These are phyloP conservation scores for Scaptomyza parva DNA, from an alignment of 2,888 invertebrate species.

Conservation along the genomic window DNA sequence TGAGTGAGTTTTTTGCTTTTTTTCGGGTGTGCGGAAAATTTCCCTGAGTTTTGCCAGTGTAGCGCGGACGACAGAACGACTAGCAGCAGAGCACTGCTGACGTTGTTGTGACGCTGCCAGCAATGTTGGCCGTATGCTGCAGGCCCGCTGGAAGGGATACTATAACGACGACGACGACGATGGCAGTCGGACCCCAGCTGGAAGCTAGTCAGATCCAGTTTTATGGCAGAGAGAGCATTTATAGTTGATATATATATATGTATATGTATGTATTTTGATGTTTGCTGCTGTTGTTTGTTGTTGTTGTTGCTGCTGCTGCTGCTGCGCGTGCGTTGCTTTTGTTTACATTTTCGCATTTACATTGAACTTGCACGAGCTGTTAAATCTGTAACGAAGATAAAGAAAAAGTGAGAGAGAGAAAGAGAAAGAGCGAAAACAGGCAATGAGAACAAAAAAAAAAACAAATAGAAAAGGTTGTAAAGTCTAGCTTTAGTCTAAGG, in stretches of 20 bases:
- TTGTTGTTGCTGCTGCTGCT: slow-evolving; percentile 47
- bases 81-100: slow-evolving; percentile 70
- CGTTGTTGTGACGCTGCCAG: slow-evolving; percentile 62
- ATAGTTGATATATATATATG: slow-evolving; percentile 10
- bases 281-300: slow-evolving; percentile 21
- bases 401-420: slow-evolving; percentile 7
- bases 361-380: slow-evolving; percentile 46
- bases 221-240: slow-evolving; percentile 53
- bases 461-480: slow-evolving; percentile 9
- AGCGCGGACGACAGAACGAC: slow-evolving; percentile 63
- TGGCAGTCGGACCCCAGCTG: slow-evolving; percentile 47
- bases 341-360: slow-evolving; percentile 74
- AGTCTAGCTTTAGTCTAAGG: slow-evolving; percentile 20
- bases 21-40: slow-evolving; percentile 55
- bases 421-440: not conserved
- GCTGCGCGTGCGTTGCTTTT: slow-evolving; percentile 75
- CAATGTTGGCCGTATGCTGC: slow-evolving; percentile 50
- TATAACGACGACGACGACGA: slow-evolving; percentile 13
- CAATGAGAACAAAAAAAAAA: slow-evolving; percentile 8
- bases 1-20: slow-evolving; percentile 3
- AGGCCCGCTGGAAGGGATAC: slow-evolving; percentile 55
- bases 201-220: slow-evolving; percentile 61
- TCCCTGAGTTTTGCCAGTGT: slow-evolving; percentile 74
- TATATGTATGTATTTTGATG: slow-evolving; percentile 1
- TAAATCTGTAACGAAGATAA: slow-evolving; percentile 39